Percentiles rank a stretch among this genome's conserved stretches.
Evolutionary conservation across 2,797 vertebrate genomes (phyloP).

Genomic region (Phoebastria nigripes): DNA sequence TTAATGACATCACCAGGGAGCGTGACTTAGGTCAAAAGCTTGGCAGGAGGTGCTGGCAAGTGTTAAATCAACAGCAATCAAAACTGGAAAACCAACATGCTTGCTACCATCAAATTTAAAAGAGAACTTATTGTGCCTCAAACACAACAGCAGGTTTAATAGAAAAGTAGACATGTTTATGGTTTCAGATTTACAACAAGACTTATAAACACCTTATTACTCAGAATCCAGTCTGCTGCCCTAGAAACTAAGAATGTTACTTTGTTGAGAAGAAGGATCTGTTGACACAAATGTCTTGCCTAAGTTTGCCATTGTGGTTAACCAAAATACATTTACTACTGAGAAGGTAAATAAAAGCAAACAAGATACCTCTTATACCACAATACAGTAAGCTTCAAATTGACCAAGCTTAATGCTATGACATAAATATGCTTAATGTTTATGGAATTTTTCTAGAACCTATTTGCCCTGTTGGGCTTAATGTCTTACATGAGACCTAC

Average conservation of each 20-base stretch:
- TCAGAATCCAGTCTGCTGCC: conserved; percentile 79
- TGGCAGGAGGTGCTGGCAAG: conserved; percentile 71
- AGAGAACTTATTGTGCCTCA: conserved; percentile 76
- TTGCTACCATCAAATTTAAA: conserved; percentile 71
- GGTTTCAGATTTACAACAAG: conserved; percentile 78
- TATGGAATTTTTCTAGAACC: conserved; percentile 72
- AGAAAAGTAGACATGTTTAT: conserved; percentile 80
- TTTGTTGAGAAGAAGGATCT: conserved; percentile 76
- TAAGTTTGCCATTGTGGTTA: conserved; percentile 79
- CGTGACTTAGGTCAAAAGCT: conserved; percentile 75
- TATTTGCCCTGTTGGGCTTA: conserved; percentile 49
- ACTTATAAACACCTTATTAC: conserved; percentile 81
- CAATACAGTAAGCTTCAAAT: conserved; percentile 73
- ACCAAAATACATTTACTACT: conserved; percentile 78
- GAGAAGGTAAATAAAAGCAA: conserved; percentile 79
- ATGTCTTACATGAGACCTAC: conserved; percentile 36
- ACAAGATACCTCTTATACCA: conserved; percentile 79
- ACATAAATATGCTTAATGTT: conserved; percentile 77
- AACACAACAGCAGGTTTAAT: conserved; percentile 76
- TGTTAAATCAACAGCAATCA: conserved; percentile 77
- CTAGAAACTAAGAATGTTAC: conserved; percentile 81
- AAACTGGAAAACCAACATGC: conserved; percentile 71
- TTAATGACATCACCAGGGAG: conserved; percentile 75
- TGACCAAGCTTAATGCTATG: conserved; percentile 68
- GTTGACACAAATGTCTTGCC: conserved; percentile 78